Base-by-base conservation (phyloP, 2,797 vertebrate genomes). In the Propithecus perrieri region DNA sequence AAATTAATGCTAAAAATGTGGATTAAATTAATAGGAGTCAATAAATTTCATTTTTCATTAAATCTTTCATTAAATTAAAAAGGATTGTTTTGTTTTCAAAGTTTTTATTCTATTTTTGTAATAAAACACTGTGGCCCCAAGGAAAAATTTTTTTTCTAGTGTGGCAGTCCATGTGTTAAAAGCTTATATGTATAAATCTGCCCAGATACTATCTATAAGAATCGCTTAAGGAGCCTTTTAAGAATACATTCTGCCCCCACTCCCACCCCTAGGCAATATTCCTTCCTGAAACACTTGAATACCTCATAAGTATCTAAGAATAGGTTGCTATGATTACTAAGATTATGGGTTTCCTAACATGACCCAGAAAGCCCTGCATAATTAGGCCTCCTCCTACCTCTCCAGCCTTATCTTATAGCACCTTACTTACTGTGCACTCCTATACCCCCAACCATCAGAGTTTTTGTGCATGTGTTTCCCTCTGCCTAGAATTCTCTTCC, bases 281-380 rank as follows among this genome's bases (percentile, higher is more conserved):
- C 26, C 50, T 87, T 89, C 48, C 59, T 72, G 55, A 88, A 84
- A 78, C 59, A 69, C 26, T 7, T 87, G 28, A 76, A 35, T 76
- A 71, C 20, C 6, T 86, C 41, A 38, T 43, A 78, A 91, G 78
- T 72, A 89, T 33, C 43, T 91, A 85, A 83, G 22, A 86, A 43
- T 75, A 91, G 50, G 30, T 63, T 88, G 20, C 33, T 92, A 57
- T 57, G 61, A 59, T 85, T 92, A 78, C 74, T 94, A 80, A 85
- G 22, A 89, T 33, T 59, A 67, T 6, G 46, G n/a, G 17, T 24
- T 85, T 85, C 41, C 26, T 83, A 78, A 83, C 57, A 50, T 55
- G 55, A 85, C 63, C 46, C 35, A 67, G 35, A 86, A 95, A n/a
- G 33, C 20, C 20, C 38, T 59, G 28, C 7, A 79, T 71, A 63